Evolutionary conservation across 2,113 vertebrate genomes (phyloP).

Genomic region (Hypomesus transpacificus): DNA sequence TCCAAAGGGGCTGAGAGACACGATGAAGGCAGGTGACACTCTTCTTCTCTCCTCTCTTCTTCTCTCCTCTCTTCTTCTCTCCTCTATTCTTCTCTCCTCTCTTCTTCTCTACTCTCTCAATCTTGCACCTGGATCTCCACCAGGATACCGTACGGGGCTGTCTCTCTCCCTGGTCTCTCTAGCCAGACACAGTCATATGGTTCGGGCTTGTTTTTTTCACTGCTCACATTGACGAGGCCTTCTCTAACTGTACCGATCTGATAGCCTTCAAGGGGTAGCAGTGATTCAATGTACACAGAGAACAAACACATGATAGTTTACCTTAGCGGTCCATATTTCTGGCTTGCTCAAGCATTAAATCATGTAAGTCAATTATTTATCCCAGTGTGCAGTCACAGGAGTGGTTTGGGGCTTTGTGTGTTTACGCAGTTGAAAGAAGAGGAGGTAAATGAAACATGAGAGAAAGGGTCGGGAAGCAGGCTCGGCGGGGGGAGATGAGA

Average conservation of each 20-base stretch:
- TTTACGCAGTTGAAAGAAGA: slow-evolving; percentile 12
- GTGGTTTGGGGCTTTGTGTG: slow-evolving; percentile 7
- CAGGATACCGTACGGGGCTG: neutral
- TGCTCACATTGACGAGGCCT: neutral
- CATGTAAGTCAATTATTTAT: slow-evolving; percentile 16
- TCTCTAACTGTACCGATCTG: neutral
- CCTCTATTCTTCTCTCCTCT: too few relatives aligned
- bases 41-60: too few relatives aligned
- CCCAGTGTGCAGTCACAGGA: neutral
- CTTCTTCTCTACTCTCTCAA: too few relatives aligned
- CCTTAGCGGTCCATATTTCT: slow-evolving; percentile 14
- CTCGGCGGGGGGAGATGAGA: neutral
- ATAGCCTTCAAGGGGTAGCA: slow-evolving; percentile 2
- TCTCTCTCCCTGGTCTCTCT: slow-evolving; percentile 1
- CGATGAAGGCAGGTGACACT: too few relatives aligned
- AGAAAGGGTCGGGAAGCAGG: neutral
- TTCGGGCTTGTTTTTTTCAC: neutral
- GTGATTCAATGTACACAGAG: slow-evolving; percentile 13
- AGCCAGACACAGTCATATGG: slow-evolving; percentile 1
- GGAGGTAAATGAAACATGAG: neutral
- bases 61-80: too few relatives aligned
- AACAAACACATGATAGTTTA: neutral
- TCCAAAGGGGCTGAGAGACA: too few relatives aligned
- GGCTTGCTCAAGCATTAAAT: slow-evolving; percentile 22
- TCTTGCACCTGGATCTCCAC: too few relatives aligned